Evolutionary conservation across 2,113 vertebrate species (phyloP).

Genomic region (Phalacrocorax pelagicus): DNA sequence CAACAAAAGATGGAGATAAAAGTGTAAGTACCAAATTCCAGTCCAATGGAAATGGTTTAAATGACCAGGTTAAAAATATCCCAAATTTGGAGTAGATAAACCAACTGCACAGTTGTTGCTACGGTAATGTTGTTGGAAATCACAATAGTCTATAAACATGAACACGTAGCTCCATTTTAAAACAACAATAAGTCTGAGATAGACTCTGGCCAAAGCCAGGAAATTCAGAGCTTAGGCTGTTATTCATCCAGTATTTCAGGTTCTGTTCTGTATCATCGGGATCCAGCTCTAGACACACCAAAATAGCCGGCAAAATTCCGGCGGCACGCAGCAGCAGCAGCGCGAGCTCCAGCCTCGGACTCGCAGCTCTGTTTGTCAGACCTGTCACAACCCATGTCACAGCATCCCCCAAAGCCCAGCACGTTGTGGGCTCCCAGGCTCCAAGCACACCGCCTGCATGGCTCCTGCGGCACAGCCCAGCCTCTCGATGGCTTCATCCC

Average conservation of each 20-base stretch:
- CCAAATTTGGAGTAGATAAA: neutral
- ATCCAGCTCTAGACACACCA: neutral
- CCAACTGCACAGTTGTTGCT: neutral
- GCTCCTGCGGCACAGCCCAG: neutral
- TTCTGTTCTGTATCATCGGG: neutral
- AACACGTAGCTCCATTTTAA: neutral
- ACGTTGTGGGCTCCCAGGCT: too few relatives aligned
- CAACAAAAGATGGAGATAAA: neutral
- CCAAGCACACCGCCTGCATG: fast-evolving
- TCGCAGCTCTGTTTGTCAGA: neutral
- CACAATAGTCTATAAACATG: neutral
- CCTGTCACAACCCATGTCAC: fast-evolving
- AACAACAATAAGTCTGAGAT: neutral
- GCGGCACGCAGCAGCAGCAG: fast-evolving
- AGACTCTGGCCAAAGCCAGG: neutral
- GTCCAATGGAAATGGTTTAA: neutral
- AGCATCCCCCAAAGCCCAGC: too few relatives aligned
- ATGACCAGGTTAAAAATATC: conserved; percentile 7
- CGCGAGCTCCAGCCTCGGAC: neutral
- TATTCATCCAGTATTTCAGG: neutral
- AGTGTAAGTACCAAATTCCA: neutral
- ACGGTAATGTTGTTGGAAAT: neutral
- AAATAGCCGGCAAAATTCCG: neutral
- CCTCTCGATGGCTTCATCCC: neutral
- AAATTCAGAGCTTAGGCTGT: neutral